phyloP scores from a whole-genome alignment of 2,113 vertebrate genomes.

The human (Homo sapiens) region DNA sequence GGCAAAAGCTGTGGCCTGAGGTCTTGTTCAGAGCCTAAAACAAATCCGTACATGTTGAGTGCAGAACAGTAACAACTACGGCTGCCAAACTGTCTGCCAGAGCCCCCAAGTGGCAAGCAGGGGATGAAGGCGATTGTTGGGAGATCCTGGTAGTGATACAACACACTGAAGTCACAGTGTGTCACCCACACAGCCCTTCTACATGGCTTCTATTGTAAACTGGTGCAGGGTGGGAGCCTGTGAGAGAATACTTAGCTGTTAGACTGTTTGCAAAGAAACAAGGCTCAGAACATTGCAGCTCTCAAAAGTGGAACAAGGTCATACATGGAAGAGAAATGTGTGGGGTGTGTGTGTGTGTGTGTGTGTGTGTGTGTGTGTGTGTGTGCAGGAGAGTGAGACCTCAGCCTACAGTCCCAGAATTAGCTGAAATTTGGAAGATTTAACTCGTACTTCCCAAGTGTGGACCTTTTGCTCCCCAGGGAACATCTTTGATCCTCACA shows the following conservation, averaged over 20 bases:
- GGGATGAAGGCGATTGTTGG: not conserved
- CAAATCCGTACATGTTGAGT: not conserved
- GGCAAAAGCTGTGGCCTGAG: not conserved
- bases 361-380: not conserved
- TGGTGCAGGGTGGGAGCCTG: not conserved
- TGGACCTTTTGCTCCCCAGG: rapidly evolving
- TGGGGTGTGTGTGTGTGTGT: no score
- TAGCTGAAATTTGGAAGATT: not conserved
- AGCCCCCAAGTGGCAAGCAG: not conserved
- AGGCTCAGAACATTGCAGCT: not conserved
- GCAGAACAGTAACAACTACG: not conserved
- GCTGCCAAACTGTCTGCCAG: conserved; percentile 60
- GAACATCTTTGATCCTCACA: not conserved
- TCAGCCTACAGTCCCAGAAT: not conserved
- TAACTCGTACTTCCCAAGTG: not conserved
- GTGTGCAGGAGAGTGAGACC: not conserved
- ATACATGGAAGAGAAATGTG: not conserved
- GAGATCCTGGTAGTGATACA: not conserved
- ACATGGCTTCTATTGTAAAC: not conserved
- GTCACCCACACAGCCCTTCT: not conserved
- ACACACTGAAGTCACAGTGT: not conserved
- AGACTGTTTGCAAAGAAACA: not conserved
- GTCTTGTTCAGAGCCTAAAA: conserved; percentile 52
- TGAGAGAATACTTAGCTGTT: not conserved
- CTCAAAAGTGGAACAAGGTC: not conserved